A percentile compares a stretch with the other conserved stretches of the same genome.
Evolutionary conservation across 1,140 invertebrate species (phyloP).

Genomic region (Rhopalosiphum padi): DNA sequence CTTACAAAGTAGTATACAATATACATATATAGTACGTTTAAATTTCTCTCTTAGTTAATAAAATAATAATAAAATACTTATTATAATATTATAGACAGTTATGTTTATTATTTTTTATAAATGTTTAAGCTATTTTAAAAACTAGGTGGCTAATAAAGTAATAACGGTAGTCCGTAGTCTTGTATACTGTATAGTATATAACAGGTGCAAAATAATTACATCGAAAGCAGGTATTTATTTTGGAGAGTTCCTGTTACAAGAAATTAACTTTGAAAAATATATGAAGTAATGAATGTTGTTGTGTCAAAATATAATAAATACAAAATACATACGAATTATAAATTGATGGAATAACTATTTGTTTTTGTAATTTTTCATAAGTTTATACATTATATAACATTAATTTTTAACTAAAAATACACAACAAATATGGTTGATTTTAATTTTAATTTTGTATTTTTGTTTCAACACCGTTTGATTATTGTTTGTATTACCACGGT

Average conservation of each 20-base stretch:
- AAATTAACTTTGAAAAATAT: background rate
- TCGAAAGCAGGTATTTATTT: background rate
- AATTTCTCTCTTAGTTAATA: background rate
- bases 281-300: background rate
- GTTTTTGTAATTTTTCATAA: background rate
- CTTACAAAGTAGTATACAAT: background rate
- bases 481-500: background rate
- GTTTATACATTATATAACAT: background rate
- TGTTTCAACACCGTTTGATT: background rate
- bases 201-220: conserved; percentile 39
- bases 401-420: background rate
- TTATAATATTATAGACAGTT: background rate
- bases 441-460: background rate
- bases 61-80: background rate
- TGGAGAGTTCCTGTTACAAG: conserved; percentile 36
- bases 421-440: background rate
- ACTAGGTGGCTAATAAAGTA: background rate
- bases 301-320: background rate
- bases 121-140: background rate
- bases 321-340: background rate
- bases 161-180: background rate
- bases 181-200: background rate
- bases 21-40: background rate
- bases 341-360: background rate
- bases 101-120: background rate